Percentiles rank a stretch among this genome's conserved stretches.
These are phyloP conservation scores for Caenorhabditis japonica DNA, from an alignment of 2,888 invertebrate genomes.

Conservation along the genomic window DNA sequence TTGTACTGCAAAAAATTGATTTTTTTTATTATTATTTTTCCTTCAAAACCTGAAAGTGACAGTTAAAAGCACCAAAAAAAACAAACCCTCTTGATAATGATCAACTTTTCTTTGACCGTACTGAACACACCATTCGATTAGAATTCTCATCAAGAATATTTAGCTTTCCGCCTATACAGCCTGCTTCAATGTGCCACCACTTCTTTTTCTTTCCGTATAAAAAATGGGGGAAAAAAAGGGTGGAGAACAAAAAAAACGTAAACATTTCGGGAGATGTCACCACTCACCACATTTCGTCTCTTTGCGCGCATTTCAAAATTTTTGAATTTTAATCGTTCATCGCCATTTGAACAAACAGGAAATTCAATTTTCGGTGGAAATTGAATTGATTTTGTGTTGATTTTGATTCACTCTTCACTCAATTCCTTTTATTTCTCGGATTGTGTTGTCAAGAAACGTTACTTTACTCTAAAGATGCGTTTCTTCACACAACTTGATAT, in stretches of 20 bases:
- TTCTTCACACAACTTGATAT: conserved; percentile 34
- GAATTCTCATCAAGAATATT: conserved; percentile 20
- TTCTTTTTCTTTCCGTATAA: conserved; percentile 23
- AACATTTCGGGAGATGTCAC: conserved; percentile 37
- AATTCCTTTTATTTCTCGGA: background rate
- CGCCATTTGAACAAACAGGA: conserved; percentile 39
- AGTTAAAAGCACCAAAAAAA: no score
- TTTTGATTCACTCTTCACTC: background rate
- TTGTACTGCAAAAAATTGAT: conserved; percentile 74
- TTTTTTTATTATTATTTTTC: background rate
- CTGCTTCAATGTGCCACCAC: no score
- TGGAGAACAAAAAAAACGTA: conserved; percentile 28
- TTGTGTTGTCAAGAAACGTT: conserved; percentile 12
- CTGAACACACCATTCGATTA: conserved; percentile 16
- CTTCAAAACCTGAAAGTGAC: no score
- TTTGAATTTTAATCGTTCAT: conserved; percentile 39
- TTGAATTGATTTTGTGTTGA: background rate
- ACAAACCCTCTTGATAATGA: conserved; percentile 27
- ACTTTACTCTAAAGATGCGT: conserved; percentile 19
- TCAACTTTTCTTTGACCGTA: conserved; percentile 18
- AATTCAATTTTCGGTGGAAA: conserved; percentile 21
- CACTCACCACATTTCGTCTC: no score
- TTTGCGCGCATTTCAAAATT: conserved; percentile 1
- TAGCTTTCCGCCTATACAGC: no score
- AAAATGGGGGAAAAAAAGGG: conserved; percentile 17